These are phyloP conservation scores for Mylabris phalerata DNA, from an alignment of 1,140 invertebrate genomes.

Conservation along the genomic window DNA sequence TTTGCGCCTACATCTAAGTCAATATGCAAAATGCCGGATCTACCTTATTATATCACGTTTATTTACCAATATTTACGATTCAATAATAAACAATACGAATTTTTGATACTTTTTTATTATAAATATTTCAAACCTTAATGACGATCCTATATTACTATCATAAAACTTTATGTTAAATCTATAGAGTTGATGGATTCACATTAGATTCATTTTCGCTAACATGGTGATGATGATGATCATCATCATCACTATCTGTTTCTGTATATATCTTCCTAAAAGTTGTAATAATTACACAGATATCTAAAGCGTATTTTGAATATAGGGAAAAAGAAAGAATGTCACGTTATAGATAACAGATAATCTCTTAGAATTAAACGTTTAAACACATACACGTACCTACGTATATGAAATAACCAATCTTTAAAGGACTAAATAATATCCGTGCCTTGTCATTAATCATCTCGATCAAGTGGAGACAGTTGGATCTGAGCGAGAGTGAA, in stretches of 20 bases:
- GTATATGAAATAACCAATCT: slow-evolving; percentile 19
- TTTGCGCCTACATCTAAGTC: slow-evolving; percentile 11
- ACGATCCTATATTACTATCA: too few relatives aligned
- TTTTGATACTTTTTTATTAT: too few relatives aligned
- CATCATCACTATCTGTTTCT: background rate
- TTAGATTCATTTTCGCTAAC: too few relatives aligned
- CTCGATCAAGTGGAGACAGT: slow-evolving; percentile 25
- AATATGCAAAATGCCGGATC: slow-evolving; percentile 17
- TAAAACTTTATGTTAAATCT: too few relatives aligned
- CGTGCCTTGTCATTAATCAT: slow-evolving; percentile 28
- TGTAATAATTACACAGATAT: slow-evolving; percentile 10
- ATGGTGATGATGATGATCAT: too few relatives aligned
- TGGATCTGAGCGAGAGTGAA: slow-evolving; percentile 12
- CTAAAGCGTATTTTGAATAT: background rate
- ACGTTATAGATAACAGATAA: background rate
- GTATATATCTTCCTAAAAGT: background rate
- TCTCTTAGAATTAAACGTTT: too few relatives aligned
- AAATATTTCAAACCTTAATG: too few relatives aligned
- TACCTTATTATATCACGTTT: slow-evolving; percentile 15
- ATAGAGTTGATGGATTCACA: too few relatives aligned
- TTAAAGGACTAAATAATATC: slow-evolving; percentile 19
- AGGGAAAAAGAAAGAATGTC: background rate
- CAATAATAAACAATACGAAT: too few relatives aligned
- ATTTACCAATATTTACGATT: background rate
- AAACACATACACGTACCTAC: too few relatives aligned